A percentile compares a stretch with the other conserved stretches of the same genome.
phyloP scores from a whole-genome alignment of 2,888 invertebrate species.

The Acleris cristana region DNA sequence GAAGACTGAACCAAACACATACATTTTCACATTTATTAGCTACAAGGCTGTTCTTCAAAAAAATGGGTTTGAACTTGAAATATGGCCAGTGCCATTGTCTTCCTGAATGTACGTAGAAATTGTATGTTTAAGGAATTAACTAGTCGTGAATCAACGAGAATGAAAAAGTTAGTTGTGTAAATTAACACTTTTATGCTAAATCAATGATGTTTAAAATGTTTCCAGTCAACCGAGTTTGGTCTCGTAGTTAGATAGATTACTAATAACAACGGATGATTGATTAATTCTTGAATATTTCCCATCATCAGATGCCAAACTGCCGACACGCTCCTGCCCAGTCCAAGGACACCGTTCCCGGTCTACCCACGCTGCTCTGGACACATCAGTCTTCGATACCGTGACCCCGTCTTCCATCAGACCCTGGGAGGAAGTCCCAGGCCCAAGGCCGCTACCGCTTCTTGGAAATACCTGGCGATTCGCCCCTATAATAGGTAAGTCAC shows the following conservation, averaged over 20 bases:
- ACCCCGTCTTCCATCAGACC: constrained; percentile 64
- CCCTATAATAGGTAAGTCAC: constrained; percentile 82
- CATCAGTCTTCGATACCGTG: constrained; percentile 60
- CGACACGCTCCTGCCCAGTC: constrained; percentile 55
- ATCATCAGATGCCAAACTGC: constrained; percentile 47
- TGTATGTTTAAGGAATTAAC: too few species aligned
- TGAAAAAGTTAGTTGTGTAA: too few species aligned
- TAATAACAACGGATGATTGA: not conserved
- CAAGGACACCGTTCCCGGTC: constrained; percentile 66
- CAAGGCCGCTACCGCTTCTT: constrained; percentile 83
- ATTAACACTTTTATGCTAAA: too few species aligned
- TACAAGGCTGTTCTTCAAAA: too few species aligned
- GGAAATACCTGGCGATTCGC: constrained; percentile 86
- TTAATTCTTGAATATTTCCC: not conserved
- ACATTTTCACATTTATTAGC: too few species aligned
- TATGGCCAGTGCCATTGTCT: too few species aligned
- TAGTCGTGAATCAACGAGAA: too few species aligned
- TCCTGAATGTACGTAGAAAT: too few species aligned
- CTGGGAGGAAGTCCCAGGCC: constrained; percentile 85
- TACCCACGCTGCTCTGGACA: constrained; percentile 65
- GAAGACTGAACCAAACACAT: too few species aligned
- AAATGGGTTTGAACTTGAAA: too few species aligned
- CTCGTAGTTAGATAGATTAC: not conserved
- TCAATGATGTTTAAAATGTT: too few species aligned
- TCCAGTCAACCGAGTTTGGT: too few species aligned